A percentile compares a stretch with the other conserved stretches of the same genome.
Evolutionary conservation across 2,113 vertebrate genomes (phyloP).

Genomic region (Ancistrus triradiatus): DNA sequence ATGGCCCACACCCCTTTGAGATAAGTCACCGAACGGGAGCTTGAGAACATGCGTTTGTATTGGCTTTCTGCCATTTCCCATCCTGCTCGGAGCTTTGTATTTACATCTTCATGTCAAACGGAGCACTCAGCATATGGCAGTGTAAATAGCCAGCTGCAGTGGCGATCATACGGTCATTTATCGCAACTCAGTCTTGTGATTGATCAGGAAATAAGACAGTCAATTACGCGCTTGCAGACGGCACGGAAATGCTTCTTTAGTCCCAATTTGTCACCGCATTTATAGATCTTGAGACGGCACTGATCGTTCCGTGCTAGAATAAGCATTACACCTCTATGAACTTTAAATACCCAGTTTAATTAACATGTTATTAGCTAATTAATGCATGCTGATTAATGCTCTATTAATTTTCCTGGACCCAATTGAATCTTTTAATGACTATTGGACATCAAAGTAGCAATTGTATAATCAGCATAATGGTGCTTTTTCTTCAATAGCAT

Average conservation of each 20-base stretch:
- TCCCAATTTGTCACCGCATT: not conserved
- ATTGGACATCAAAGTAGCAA: conserved; percentile 60
- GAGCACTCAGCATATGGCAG: conserved; percentile 73
- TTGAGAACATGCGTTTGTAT: conserved; percentile 76
- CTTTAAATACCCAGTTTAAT: conserved; percentile 71
- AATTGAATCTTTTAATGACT: conserved; percentile 58
- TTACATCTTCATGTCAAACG: conserved; percentile 75
- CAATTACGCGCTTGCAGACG: conserved; percentile 20
- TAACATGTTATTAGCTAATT: conserved; percentile 74
- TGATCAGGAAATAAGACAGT: conserved; percentile 36
- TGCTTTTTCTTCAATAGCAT: conserved; percentile 46
- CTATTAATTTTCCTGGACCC: conserved; percentile 67
- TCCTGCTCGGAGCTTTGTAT: conserved; percentile 76
- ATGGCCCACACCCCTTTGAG: conserved; percentile 60
- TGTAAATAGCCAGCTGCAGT: conserved; percentile 66
- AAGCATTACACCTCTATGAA: conserved; percentile 61
- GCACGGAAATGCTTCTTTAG: too few species aligned
- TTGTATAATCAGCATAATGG: conserved; percentile 59
- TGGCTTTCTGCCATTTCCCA: conserved; percentile 84
- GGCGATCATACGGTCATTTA: conserved; percentile 50
- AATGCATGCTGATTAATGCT: conserved; percentile 69
- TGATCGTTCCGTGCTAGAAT: conserved; percentile 49
- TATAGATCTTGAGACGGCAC: conserved; percentile 13
- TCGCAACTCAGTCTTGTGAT: conserved; percentile 34
- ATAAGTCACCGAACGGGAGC: conserved; percentile 84